Base-by-base conservation (phyloP, 2,797 vertebrate genomes). In the Danionella dracula region DNA sequence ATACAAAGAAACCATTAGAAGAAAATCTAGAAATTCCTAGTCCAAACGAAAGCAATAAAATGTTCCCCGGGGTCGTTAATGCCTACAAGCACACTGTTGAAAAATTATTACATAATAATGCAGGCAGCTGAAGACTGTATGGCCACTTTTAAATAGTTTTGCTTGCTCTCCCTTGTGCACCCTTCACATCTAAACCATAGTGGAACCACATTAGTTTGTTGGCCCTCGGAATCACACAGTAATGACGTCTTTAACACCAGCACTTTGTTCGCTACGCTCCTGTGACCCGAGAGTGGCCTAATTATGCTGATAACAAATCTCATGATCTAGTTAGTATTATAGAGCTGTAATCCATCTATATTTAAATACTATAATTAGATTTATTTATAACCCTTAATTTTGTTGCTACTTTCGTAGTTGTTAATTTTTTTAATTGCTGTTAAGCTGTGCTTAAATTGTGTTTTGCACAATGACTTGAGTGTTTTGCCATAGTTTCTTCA, bases 41-140 rank as follows among this genome's bases (percentile, higher is more conserved):
- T n/a, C 15, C 38, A 57, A 42, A 20, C 6, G 4, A 1, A 15
- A 11, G 21, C 11, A 17, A 31, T 58, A 44, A 44, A 57, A 32
- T 17, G 2, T 29, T 31, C 55, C 55, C 17, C 15, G 17, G 15
- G 38, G 42, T 45, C 65, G 56, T 62, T 60, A 56, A 56, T 55
- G 40, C 51, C 35, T 38, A 31, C n/a, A 44, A 72, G 70, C 34
- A 34, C 11, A 53, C 61, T 67, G 66, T 67, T 48, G 27, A 70
- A 66, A 72, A 72, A 66, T 63, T 11, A 70, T 76, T 62, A 72
- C 35, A 66, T 50, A 70, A 49, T 76, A 69, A 66, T 66, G 40
- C 66, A 62, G 45, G 65, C 60, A 49, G 41, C 73, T 68, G 60
- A 58, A 58, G 20, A 45, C 34, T 42, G 19, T 59, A 34, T n/a